These are phyloP conservation scores for Formica exsecta DNA, from an alignment of 1,140 invertebrate species.

Conservation along the genomic window DNA sequence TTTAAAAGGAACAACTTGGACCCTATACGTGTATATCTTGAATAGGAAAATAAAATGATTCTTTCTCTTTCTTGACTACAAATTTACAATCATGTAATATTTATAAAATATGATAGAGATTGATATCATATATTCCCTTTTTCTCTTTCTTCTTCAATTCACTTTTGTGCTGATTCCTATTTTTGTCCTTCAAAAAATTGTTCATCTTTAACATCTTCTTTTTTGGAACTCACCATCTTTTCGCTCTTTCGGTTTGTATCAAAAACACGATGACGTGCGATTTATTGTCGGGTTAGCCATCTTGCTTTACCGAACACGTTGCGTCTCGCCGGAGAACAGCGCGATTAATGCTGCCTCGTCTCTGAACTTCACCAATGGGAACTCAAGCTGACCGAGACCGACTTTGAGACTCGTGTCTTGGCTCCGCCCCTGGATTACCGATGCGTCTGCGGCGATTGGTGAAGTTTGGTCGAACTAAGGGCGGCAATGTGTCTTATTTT, in stretches of 20 bases:
- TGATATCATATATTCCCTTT: not conserved
- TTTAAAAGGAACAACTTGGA: not conserved
- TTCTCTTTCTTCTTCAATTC: not conserved
- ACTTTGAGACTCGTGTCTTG: conserved; percentile 38
- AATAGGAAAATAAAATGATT: not conserved
- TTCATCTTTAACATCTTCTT: not conserved
- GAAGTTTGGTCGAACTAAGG: conserved; percentile 33
- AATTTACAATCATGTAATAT: not conserved
- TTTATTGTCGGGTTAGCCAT: conserved; percentile 45
- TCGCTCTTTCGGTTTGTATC: conserved; percentile 7
- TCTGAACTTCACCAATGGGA: conserved; percentile 47
- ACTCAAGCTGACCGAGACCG: conserved; percentile 37
- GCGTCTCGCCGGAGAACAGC: conserved; percentile 11
- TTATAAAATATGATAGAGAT: too few species aligned
- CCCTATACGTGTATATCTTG: not conserved
- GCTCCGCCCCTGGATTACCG: conserved; percentile 48
- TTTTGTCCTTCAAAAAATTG: not conserved
- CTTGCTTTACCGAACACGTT: conserved; percentile 48
- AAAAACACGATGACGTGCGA: conserved; percentile 43
- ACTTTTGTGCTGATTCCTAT: not conserved
- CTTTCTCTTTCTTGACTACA: not conserved
- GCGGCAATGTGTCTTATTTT: not conserved
- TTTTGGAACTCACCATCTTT: conserved; percentile 38
- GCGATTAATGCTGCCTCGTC: conserved; percentile 52
- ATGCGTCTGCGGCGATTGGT: conserved; percentile 29